phyloP scores from a whole-genome alignment of 1,140 invertebrate species.

The Trachelipus rathkii region DNA sequence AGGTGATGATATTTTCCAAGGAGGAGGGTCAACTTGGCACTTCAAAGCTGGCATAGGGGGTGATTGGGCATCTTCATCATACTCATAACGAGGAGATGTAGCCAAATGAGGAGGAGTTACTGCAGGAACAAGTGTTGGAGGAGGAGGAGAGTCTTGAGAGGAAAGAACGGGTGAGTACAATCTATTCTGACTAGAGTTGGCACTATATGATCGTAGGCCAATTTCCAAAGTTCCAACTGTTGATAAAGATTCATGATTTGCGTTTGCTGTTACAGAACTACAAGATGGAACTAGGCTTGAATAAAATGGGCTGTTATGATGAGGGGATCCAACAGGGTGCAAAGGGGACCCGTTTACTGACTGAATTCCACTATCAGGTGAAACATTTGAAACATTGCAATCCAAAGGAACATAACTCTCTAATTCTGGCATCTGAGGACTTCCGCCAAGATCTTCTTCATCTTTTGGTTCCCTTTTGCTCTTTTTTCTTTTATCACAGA shows the following conservation, averaged over 20 bases:
- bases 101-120: conserved; percentile 41
- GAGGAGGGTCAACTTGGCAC: conserved; percentile 41
- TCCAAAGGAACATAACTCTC: conserved; percentile 48
- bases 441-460: conserved; percentile 34
- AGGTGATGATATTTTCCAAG: conserved; percentile 24
- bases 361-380: conserved; percentile 84
- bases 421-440: conserved; percentile 46
- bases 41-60: conserved; percentile 44
- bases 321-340: conserved; percentile 54
- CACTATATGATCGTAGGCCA: not conserved
- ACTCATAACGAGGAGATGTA: conserved; percentile 40
- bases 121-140: conserved; percentile 38
- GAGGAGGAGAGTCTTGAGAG: conserved; percentile 43
- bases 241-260: not conserved
- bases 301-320: conserved; percentile 50
- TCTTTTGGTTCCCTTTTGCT: conserved; percentile 30
- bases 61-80: conserved; percentile 36
- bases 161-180: conserved; percentile 44
- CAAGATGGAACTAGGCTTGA: not conserved
- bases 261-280: not conserved
- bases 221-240: not conserved
- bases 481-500: not conserved
- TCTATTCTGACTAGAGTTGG: conserved; percentile 24
- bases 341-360: conserved; percentile 79
- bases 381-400: conserved; percentile 67